Base-by-base conservation (phyloP, 2,888 invertebrate species). In the Pimpla rufipes region DNA sequence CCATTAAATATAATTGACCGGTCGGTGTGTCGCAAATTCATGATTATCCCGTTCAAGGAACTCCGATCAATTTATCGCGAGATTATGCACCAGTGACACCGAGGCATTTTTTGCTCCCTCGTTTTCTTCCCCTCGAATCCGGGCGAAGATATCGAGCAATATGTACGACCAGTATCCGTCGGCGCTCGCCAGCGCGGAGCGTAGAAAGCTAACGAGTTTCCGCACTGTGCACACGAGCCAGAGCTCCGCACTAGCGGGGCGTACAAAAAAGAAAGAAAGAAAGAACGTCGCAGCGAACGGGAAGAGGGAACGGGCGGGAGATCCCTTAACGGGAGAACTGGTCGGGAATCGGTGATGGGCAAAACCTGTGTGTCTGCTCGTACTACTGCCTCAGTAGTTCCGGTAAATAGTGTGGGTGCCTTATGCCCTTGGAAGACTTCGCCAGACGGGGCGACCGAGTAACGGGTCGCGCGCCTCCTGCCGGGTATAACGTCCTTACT, bases 121-220 rank as follows among this genome's bases (percentile, higher is more conserved):
- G 16, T 18, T 42, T 57, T 71, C n/a, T 40, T 23, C 0, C n/a
- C 8, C 10, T 18, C 1, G 23, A 23, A 23, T 29, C 55, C 55
- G 42, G n/a, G 23, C 29, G 23, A 57, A 42, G 16, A 40, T 50
- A 40, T 40, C 55, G 40, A 8, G 37, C 40, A 23, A 37, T 21
- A 70, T 40, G 21, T 37, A 21, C 52, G 40, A 55, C 37, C 21
- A 18, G 37, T 21, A 70, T 52, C 52, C 52, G 52, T 52, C 37
- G 16, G 29, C 50, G 35, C 50, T 37, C 37, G 3, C 16, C 13
- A 13, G 37, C n/a, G 29, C 18, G 21, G 70, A 40, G 8, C 40
- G 40, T 40, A 57, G 57, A 55, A 71, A 71, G 70, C 42, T 71
- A 71, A 71, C 70, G 70, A 71, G 70, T 57, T 71, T 71, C 55